Evolutionary conservation across 92 coral and sea anemone species (phyloP), one percentile per base, ranked within the genome.

Genomic region (Heliopora coerulea): DNA sequence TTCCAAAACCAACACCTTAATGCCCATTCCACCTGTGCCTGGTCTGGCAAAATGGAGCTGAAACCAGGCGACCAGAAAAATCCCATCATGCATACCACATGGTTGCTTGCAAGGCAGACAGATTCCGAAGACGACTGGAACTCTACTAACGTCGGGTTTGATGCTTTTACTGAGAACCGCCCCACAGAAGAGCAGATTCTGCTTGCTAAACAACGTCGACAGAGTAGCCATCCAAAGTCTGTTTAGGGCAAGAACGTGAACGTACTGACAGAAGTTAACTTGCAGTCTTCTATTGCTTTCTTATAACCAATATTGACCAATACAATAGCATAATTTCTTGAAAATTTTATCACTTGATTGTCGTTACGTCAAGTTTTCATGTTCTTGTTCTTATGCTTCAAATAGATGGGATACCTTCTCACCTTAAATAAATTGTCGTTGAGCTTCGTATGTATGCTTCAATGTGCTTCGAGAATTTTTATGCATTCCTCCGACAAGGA

Each of bases 91-190:
- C 72, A 19, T 20, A 65, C 72, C 56, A 65, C 72, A 34, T 65
- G 72, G 72, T 28, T 65, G 56, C 54, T 65, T 29, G 39, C 72
- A 17, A 1, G 0, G 10, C 56, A 40, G 49, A 65, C 72, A 2
- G 3, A 21, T 3, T 1, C 27, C 30, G 32, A 39, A 20, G 56
- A 65, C 23, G 72, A 65, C 1, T 65, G 72, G 72, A 23, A 19
- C 19, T 65, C 72, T 19, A 65, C 72, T 54, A 40, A 40, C 9
- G 56, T 42, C 28, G 72, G 72, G 1, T 65, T 42, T 65, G 72
- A 65, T 65, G 39, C 72, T 48, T 65, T 65, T n/a, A 65, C 72
- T 11, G 29, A 19, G 11, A 13, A 42, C 23, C 72, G 52, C 19
- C 54, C 72, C 6, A 23, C 1, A 18, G 20, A 65, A 19, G 56